Base-by-base conservation (phyloP, 2,888 invertebrate genomes). In the Drosophila paramelanica region DNA sequence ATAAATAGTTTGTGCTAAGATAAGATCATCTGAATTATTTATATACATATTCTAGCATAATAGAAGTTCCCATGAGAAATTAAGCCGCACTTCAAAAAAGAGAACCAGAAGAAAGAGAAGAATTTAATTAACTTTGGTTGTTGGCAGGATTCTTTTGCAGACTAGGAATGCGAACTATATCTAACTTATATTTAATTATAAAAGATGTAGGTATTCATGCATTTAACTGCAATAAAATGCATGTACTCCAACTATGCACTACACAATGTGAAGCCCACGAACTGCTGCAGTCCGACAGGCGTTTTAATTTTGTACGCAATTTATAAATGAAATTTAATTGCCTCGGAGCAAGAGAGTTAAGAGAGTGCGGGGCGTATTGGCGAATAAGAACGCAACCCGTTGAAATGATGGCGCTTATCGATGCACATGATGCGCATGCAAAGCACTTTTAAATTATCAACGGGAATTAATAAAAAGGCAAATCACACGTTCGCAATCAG, bases 361-460 rank as follows among this genome's bases (percentile, higher is more conserved):
- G 13, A 13, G 36, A 36, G 36, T 31, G 31, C 11, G 3, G 43
- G 39, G 27, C 6, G 25, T 31, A 3, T 17, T 27, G 31, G 27
- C 20, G 41, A 23, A 33, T 25, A n/a, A 36, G 57, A 42, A 31
- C n/a, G 61, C 52, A 60, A 70, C 49, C 46, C 43, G 62, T 47
- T 51, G 55, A 77, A 76, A 76, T 61, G 73, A 67, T 69, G 85
- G 41, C 57, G 84, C 81, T 88, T 88, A 88, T 85, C 87, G 81
- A 75, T 77, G 77, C 69, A 69, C 81, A 88, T 83, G 84, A 79
- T 71, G 77, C 69, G 75, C 79, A 77, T 86, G 79, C 75, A 77
- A 86, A 88, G 70, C 81, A 76, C 70, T 81, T 86, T 86, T 81
- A 81, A 81, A 78, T 86, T 83, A 83, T 79, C 79, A 81, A 69